These are phyloP conservation scores for Dynastes hyllus DNA, from an alignment of 2,888 invertebrate species.

Conservation along the genomic window DNA sequence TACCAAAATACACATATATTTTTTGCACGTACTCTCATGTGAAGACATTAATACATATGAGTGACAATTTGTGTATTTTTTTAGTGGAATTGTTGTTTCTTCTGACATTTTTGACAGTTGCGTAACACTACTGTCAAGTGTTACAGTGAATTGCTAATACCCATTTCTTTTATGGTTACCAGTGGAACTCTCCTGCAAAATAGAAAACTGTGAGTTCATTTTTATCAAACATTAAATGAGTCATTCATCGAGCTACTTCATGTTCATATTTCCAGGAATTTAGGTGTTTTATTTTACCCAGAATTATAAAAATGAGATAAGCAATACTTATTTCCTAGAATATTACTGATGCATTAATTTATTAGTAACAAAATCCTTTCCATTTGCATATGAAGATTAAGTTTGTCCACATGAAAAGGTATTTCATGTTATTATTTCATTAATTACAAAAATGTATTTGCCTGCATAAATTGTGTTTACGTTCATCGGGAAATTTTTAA, in stretches of 20 bases:
- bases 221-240: conserved; percentile 4
- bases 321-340: conserved; percentile 8
- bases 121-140: conserved; percentile 25
- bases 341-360: not conserved
- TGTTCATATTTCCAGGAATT: not conserved
- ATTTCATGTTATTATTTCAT: not conserved
- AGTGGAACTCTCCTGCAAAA: conserved; percentile 33
- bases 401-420: not conserved
- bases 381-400: not conserved
- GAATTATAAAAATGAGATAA: conserved; percentile 12
- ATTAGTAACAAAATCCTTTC: too few species aligned
- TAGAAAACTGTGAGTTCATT: conserved; percentile 32
- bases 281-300: conserved; percentile 16
- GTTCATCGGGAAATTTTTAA: too few species aligned
- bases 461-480: too few species aligned
- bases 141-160: not conserved
- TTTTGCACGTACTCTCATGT: too few species aligned
- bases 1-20: too few species aligned
- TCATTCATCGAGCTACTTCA: conserved; percentile 17
- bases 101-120: conserved; percentile 27
- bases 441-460: too few species aligned
- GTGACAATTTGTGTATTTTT: too few species aligned
- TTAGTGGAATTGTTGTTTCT: not conserved
- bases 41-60: too few species aligned
- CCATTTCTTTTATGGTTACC: conserved; percentile 7